phyloP scores from a whole-genome alignment of 37 sponge, comb jelly and placozoan genomes.

The Spongia lamella region DNA sequence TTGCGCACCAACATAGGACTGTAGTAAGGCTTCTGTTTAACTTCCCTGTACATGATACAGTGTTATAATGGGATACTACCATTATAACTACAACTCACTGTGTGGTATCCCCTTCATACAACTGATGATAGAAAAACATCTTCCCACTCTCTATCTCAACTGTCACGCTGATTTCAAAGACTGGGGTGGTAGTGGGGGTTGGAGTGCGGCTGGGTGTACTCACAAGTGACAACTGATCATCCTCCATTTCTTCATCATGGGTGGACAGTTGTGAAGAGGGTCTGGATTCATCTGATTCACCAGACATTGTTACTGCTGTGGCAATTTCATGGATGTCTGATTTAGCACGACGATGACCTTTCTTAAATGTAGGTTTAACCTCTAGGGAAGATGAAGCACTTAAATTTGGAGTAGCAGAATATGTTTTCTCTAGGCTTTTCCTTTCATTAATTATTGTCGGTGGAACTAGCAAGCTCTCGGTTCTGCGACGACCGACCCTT shows the following conservation, averaged over 20 bases:
- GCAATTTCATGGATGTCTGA: conserved; percentile 16
- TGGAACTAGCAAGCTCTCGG: no score
- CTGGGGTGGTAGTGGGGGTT: conserved; percentile 25
- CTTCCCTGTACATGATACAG: no score
- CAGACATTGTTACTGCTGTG: conserved; percentile 1
- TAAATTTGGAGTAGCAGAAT: no score
- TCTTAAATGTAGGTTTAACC: no score
- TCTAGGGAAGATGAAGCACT: no score
- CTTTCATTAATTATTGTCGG: no score
- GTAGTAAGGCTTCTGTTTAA: neutral
- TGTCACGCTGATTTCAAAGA: conserved; percentile 65
- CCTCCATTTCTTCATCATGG: neutral
- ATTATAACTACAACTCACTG: no score
- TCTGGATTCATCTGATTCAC: neutral
- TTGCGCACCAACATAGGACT: neutral
- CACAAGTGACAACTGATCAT: neutral
- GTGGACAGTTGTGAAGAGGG: neutral
- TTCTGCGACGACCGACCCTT: no score
- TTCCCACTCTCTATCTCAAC: conserved; percentile 67
- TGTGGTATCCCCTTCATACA: no score
- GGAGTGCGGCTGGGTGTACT: conserved; percentile 6
- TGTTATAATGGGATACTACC: no score
- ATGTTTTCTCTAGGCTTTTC: no score
- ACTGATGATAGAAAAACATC: neutral
- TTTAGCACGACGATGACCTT: conserved; percentile 13